Conservation (phyloP, 2,113 vertebrate species). For the Cariama cristata region DNA sequence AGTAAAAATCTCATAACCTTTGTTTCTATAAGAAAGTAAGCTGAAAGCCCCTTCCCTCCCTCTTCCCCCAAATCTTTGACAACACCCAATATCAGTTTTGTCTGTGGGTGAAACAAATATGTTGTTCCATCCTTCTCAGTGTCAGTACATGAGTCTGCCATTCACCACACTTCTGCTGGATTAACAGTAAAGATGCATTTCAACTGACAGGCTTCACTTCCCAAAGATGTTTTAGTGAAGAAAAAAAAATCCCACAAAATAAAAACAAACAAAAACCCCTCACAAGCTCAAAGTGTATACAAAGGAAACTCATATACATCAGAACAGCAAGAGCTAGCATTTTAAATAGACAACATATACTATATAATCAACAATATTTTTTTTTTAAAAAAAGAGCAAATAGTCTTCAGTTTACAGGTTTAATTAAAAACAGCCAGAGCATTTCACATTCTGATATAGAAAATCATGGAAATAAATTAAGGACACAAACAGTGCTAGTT, state of each 20-base stretch:
- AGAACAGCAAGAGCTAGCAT: neutral
- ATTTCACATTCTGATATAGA: neutral
- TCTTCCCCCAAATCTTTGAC: neutral
- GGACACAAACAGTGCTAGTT: neutral
- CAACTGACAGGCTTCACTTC: neutral
- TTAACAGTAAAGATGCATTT: neutral
- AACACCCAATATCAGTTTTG: neutral
- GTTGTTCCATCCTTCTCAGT: neutral
- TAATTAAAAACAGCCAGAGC: constrained; percentile 26
- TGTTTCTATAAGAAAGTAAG: neutral
- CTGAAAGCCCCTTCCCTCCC: neutral
- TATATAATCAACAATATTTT: neutral
- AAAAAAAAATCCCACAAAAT: neutral
- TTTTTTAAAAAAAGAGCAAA: neutral
- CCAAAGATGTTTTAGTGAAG: neutral
- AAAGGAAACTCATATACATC: neutral
- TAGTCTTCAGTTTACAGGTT: neutral
- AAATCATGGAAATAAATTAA: constrained; percentile 15
- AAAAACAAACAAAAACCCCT: neutral
- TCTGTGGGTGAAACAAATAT: neutral
- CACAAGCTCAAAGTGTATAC: neutral
- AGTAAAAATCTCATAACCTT: neutral
- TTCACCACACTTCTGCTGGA: neutral
- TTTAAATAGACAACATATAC: neutral
- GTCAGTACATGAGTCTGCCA: neutral